Conservation (phyloP, 2,888 invertebrate genomes). For the Trichopria drosophilae region DNA sequence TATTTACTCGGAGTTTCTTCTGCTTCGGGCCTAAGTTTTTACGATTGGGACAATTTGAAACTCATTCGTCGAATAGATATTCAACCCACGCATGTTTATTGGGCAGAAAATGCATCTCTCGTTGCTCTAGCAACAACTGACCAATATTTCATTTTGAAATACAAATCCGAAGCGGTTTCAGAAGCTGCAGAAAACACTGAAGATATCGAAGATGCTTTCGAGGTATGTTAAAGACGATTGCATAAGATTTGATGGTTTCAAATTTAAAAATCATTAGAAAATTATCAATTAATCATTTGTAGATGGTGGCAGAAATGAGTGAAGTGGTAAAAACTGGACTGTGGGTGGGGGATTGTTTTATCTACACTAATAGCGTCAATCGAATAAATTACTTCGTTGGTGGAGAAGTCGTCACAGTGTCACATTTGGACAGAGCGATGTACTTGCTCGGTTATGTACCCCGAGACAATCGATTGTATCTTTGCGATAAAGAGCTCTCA, state of each 20-base stretch:
- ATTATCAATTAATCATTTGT: constrained; percentile 10
- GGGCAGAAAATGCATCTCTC: constrained; percentile 94
- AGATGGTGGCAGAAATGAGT: constrained; percentile 84
- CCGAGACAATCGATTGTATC: constrained; percentile 91
- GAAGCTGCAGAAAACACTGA: constrained; percentile 76
- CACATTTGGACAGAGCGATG: constrained; percentile 95
- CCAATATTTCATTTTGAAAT: constrained; percentile 90
- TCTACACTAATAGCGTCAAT: constrained; percentile 97
- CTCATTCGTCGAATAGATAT: constrained; percentile 95
- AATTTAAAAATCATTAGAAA: background rate
- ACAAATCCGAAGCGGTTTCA: constrained; percentile 81
- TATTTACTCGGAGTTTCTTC: constrained; percentile 89
- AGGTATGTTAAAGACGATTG: constrained; percentile 62
- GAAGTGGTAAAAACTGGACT: constrained; percentile 92
- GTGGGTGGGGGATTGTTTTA: constrained; percentile 99
- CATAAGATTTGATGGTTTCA: constrained; percentile 5
- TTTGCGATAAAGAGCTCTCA: constrained; percentile 97
- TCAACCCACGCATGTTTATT: constrained; percentile 88
- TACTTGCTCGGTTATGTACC: constrained; percentile 96
- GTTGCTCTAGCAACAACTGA: constrained; percentile 95
- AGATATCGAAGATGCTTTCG: constrained; percentile 92
- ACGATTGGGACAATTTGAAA: constrained; percentile 95
- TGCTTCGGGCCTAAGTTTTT: constrained; percentile 86
- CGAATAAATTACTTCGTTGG: constrained; percentile 99
- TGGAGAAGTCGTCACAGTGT: constrained; percentile 97